Evolutionary conservation across 2,797 vertebrate species (phyloP).

Genomic region (Epinephelus awoara): DNA sequence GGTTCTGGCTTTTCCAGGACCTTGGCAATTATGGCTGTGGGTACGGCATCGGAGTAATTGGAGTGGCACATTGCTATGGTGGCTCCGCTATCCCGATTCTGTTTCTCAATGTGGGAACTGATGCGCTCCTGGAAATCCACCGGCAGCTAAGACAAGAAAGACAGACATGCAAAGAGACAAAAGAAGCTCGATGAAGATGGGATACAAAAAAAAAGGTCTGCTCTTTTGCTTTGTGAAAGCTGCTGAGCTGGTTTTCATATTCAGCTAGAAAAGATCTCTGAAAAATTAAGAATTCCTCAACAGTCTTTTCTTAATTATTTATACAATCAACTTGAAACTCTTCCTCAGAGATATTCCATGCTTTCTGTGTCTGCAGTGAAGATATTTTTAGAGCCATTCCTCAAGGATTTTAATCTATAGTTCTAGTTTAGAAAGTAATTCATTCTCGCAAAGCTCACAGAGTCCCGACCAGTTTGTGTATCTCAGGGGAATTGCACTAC

Average conservation of each 20-base stretch:
- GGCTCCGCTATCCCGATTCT: constrained; percentile 81
- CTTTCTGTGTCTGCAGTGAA: constrained; percentile 16
- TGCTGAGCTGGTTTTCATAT: constrained; percentile 19
- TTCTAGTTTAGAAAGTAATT: constrained; percentile 48
- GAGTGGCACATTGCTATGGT: constrained; percentile 87
- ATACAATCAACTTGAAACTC: constrained; percentile 27
- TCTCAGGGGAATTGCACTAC: constrained; percentile 41
- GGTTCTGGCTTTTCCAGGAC: constrained; percentile 94
- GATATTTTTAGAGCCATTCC: constrained; percentile 40
- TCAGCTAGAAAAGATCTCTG: constrained; percentile 9
- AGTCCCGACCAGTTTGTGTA: constrained; percentile 24
- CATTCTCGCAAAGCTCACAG: constrained; percentile 22
- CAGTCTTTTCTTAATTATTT: constrained; percentile 37
- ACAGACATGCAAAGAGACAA: constrained; percentile 36
- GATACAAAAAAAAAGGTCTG: neutral
- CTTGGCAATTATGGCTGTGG: constrained; percentile 91
- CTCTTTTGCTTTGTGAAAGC: constrained; percentile 17
- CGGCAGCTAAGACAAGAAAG: constrained; percentile 86
- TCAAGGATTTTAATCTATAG: constrained; percentile 42
- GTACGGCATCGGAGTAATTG: constrained; percentile 89
- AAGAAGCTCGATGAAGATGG: constrained; percentile 20
- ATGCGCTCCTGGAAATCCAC: constrained; percentile 93
- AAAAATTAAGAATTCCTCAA: neutral
- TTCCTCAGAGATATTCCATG: constrained; percentile 8
- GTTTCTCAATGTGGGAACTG: constrained; percentile 92